Evolutionary conservation across 2,888 invertebrate genomes (phyloP).

Genomic region (Drosophila mulleri): DNA sequence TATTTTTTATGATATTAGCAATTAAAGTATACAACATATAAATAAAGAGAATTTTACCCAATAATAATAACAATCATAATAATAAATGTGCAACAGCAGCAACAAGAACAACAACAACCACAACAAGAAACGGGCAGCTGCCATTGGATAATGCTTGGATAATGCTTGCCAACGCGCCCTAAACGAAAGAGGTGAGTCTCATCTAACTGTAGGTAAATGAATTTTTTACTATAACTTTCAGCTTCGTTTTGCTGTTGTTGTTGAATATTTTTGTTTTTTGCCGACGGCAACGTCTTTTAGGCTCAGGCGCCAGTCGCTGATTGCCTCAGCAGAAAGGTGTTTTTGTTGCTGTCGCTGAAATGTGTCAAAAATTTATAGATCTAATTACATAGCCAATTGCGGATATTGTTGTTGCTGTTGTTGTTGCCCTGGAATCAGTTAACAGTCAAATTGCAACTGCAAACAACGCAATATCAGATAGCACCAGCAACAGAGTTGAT

Average conservation of each 20-base stretch:
- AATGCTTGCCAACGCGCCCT: constrained; percentile 57
- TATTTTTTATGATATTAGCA: constrained; percentile 80
- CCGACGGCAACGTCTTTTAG: constrained; percentile 72
- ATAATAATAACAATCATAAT: constrained; percentile 33
- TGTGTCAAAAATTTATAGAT: constrained; percentile 65
- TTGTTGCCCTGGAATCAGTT: constrained; percentile 30
- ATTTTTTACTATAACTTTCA: no score
- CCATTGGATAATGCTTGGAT: constrained; percentile 77
- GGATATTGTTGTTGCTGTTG: background rate
- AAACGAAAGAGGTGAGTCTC: constrained; percentile 58
- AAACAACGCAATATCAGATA: constrained; percentile 60
- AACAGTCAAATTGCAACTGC: constrained; percentile 47
- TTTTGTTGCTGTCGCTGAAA: constrained; percentile 27
- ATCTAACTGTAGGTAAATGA: background rate
- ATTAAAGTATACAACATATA: constrained; percentile 58
- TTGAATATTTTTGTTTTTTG: constrained; percentile 42
- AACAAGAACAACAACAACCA: constrained; percentile 8
- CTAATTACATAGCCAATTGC: constrained; percentile 57
- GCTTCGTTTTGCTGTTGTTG: constrained; percentile 9
- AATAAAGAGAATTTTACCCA: constrained; percentile 20
- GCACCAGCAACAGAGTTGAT: constrained; percentile 28
- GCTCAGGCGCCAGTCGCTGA: constrained; percentile 57
- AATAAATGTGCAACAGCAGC: constrained; percentile 54
- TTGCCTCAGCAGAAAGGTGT: constrained; percentile 50
- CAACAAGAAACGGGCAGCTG: constrained; percentile 20